phyloP scores from a whole-genome alignment of 2,797 vertebrate species.

The Pipistrellus kuhlii region DNA sequence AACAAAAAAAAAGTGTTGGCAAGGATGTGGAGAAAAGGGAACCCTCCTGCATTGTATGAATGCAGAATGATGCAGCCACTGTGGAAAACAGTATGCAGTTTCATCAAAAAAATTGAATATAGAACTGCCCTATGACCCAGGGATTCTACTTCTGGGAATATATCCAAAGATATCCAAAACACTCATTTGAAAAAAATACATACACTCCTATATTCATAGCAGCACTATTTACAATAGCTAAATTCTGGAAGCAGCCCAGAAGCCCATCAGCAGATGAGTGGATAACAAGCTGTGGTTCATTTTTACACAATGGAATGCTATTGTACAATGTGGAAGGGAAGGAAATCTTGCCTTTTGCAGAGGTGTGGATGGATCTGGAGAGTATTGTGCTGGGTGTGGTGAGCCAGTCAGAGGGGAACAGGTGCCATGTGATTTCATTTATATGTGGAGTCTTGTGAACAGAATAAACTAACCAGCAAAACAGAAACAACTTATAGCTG shows the following conservation, averaged over 20 bases:
- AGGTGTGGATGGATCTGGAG: neutral
- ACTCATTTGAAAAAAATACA: neutral
- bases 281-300: neutral
- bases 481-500: neutral
- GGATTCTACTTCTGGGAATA: neutral
- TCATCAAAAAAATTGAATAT: neutral
- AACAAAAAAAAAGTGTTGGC: neutral
- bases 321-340: neutral
- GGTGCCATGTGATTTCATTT: neutral
- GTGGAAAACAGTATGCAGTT: neutral
- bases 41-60: neutral
- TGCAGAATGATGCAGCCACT: neutral
- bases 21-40: neutral
- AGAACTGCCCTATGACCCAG: neutral
- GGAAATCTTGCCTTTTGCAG: neutral
- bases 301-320: neutral
- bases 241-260: neutral
- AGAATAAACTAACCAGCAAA: neutral
- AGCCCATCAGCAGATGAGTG: neutral
- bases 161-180: neutral
- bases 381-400: neutral
- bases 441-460: neutral
- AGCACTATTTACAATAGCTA: neutral
- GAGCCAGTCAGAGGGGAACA: neutral
- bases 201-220: neutral